Evolutionary conservation across 2,888 invertebrate species (phyloP).

Genomic region (Agonopterix heracliana): DNA sequence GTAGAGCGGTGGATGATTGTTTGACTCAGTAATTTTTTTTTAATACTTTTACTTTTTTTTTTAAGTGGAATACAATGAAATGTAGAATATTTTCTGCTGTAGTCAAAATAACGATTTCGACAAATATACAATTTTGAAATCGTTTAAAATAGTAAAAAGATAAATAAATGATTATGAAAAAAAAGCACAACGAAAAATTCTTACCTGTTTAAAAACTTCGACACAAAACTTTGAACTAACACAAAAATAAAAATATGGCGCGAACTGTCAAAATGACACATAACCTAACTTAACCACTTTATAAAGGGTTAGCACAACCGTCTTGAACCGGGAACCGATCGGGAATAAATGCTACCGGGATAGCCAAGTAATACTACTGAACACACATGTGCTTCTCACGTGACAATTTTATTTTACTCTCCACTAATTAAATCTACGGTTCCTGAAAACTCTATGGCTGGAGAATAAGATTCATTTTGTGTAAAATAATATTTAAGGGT

Average conservation of each 20-base stretch:
- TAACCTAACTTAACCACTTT: slow-evolving; percentile 32
- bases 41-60: too few species aligned
- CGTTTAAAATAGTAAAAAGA: too few species aligned
- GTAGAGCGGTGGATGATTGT: too few species aligned
- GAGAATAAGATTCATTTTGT: slow-evolving; percentile 7
- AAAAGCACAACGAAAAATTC: too few species aligned
- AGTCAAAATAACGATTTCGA: too few species aligned
- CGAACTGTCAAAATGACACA: slow-evolving; percentile 52
- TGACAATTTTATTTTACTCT: slow-evolving; percentile 12
- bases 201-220: too few species aligned
- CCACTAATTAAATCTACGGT: neutral
- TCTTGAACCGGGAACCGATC: slow-evolving; percentile 36
- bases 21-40: too few species aligned
- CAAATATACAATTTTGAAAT: too few species aligned
- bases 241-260: slow-evolving; percentile 33
- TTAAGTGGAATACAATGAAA: too few species aligned
- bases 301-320: slow-evolving; percentile 37
- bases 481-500: neutral
- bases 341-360: slow-evolving; percentile 57
- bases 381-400: slow-evolving; percentile 27
- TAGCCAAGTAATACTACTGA: slow-evolving; percentile 43
- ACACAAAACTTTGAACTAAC: too few species aligned
- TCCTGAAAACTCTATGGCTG: neutral
- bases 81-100: too few species aligned
- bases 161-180: too few species aligned